Evolutionary conservation across 2,113 vertebrate genomes (phyloP).

Genomic region (Pseudopipra pipra): DNA sequence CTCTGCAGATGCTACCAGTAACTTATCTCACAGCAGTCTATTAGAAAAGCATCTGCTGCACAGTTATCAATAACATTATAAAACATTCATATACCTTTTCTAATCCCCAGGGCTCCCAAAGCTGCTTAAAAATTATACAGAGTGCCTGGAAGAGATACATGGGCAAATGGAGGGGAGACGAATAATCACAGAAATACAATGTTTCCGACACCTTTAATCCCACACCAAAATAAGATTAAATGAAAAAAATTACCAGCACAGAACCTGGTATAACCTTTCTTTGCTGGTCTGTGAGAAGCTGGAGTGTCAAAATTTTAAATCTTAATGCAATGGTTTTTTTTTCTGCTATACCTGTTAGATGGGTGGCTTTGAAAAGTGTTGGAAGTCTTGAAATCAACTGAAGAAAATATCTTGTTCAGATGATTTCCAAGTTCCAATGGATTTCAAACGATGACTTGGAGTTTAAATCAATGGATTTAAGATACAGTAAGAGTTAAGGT

Average conservation of each 20-base stretch:
- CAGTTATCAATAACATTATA: slow-evolving; percentile 47
- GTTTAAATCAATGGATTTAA: not conserved
- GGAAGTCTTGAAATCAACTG: not conserved
- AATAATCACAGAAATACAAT: not conserved
- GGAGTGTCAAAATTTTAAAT: not conserved
- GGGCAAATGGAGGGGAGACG: not conserved
- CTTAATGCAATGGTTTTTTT: not conserved
- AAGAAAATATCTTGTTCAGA: not conserved
- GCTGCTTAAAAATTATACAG: not conserved
- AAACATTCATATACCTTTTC: slow-evolving; percentile 37
- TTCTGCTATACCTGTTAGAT: not conserved
- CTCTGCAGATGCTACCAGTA: slow-evolving; percentile 1
- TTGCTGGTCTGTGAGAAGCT: not conserved
- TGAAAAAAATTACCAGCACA: not conserved
- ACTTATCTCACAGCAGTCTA: slow-evolving; percentile 39
- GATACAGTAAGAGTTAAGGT: not conserved
- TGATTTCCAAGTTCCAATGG: not conserved
- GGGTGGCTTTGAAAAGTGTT: not conserved
- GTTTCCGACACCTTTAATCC: not conserved
- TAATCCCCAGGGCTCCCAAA: not conserved
- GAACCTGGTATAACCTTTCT: not conserved
- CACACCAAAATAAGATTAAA: not conserved
- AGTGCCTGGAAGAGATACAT: not conserved
- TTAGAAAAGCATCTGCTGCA: not conserved
- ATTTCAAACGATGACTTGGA: no score